Evolutionary conservation across 64 coral and sea anemone species (phyloP).

Genomic region (Anthopleura sola): DNA sequence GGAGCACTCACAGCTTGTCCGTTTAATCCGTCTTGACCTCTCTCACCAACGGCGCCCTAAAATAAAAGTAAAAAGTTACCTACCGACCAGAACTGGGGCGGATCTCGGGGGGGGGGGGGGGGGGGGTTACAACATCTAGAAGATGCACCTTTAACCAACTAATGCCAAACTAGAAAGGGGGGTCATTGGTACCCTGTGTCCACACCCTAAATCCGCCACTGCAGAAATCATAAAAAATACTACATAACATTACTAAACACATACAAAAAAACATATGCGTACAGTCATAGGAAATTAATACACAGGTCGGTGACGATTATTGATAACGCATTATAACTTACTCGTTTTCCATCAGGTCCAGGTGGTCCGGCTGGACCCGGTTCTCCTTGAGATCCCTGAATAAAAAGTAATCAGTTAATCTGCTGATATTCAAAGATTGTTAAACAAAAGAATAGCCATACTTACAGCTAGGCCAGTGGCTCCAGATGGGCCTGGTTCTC

Average conservation of each 20-base stretch:
- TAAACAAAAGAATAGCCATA: not conserved
- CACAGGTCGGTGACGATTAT: too few relatives aligned
- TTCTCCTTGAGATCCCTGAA: conserved; percentile 49
- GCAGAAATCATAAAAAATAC: too few relatives aligned
- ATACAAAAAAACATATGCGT: too few relatives aligned
- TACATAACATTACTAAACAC: too few relatives aligned
- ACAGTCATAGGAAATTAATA: too few relatives aligned
- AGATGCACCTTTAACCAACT: too few relatives aligned
- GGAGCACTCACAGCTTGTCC: conserved; percentile 25
- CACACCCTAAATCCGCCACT: too few relatives aligned
- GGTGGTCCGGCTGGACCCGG: conserved; percentile 37
- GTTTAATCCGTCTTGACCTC: conserved; percentile 47
- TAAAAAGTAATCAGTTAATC: not conserved
- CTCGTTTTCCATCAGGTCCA: conserved; percentile 56
- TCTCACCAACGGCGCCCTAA: conserved; percentile 27
- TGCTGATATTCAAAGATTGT: not conserved
- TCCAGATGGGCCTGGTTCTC: conserved; percentile 41
- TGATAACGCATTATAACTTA: conserved; percentile 8
- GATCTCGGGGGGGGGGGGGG: too few relatives aligned
- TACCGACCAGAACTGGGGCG: too few relatives aligned
- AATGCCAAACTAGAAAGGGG: too few relatives aligned
- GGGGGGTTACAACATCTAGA: too few relatives aligned
- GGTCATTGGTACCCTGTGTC: too few relatives aligned
- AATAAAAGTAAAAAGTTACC: not conserved
- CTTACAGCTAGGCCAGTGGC: conserved; percentile 47